Evolutionary conservation across 2,888 invertebrate genomes (phyloP).

Genomic region (Synergus umbraculus): DNA sequence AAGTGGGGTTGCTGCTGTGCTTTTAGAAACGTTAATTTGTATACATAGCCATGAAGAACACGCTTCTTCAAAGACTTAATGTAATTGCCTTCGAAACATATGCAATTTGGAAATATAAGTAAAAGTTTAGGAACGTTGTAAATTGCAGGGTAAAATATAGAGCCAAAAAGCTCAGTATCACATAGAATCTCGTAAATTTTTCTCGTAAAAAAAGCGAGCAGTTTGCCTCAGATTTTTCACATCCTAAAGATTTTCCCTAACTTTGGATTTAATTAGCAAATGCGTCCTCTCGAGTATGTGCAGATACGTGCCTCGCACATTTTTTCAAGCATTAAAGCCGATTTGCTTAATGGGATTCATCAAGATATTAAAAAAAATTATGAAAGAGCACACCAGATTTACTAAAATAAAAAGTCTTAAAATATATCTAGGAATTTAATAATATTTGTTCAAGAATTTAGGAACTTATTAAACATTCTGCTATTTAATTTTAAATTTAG

Average conservation of each 20-base stretch:
- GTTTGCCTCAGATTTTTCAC: not conserved
- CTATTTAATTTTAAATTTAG: not conserved
- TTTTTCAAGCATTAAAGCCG: constrained; percentile 26
- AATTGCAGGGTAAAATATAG: not conserved
- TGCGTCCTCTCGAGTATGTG: not conserved
- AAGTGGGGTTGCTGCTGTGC: constrained; percentile 3
- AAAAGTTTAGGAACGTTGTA: too few relatives aligned
- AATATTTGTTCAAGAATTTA: not conserved
- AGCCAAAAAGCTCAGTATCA: not conserved
- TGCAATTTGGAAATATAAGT: not conserved
- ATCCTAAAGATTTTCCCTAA: not conserved
- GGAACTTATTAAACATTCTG: not conserved
- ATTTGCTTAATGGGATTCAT: constrained; percentile 7
- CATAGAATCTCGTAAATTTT: not conserved
- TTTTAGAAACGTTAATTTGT: constrained; percentile 17
- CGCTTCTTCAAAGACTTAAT: constrained; percentile 12
- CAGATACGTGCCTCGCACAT: not conserved
- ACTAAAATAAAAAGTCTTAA: not conserved
- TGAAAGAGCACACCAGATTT: not conserved
- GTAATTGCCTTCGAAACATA: not conserved
- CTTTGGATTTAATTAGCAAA: constrained; percentile 27
- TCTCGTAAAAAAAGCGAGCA: not conserved
- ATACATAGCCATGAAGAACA: constrained; percentile 3
- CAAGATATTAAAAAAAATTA: not conserved
- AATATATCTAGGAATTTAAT: not conserved